Evolutionary conservation across 2,888 invertebrate genomes (phyloP).

Genomic region (Trisateles emortualis): DNA sequence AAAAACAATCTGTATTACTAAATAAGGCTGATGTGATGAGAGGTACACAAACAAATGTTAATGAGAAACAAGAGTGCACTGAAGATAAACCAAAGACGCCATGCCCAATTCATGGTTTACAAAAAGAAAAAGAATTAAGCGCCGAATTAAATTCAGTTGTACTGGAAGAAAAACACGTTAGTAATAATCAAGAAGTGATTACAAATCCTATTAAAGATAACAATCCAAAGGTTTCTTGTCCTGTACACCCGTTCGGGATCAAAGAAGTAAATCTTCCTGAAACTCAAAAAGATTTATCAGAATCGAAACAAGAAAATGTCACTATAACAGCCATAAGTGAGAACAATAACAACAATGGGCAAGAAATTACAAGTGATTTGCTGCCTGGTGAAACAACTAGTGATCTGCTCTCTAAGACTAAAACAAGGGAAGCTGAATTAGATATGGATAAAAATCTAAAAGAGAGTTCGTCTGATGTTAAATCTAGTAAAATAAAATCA

Average conservation of each 20-base stretch:
- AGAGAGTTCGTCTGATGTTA: slow-evolving; percentile 3
- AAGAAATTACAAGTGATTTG: background rate
- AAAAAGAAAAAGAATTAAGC: background rate
- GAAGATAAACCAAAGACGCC: background rate
- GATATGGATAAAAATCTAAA: slow-evolving; percentile 1
- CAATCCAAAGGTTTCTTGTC: background rate
- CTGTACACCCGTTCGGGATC: background rate
- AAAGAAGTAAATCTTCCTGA: background rate
- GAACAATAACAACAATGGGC: no score
- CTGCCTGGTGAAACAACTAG: background rate
- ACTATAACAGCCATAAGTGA: background rate
- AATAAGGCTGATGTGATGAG: background rate
- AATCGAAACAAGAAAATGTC: background rate
- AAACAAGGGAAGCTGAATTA: background rate
- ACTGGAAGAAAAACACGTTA: background rate
- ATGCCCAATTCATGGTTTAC: slow-evolving; percentile 2
- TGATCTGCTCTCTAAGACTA: background rate
- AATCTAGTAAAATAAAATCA: slow-evolving; percentile 11
- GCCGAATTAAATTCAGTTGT: background rate
- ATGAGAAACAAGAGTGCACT: background rate
- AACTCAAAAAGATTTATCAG: background rate
- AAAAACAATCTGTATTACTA: background rate
- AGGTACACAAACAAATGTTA: background rate
- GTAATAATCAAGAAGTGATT: background rate
- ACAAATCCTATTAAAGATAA: background rate